Conservation (phyloP, 2,888 invertebrate genomes). For the Cheilosia pagana region DNA sequence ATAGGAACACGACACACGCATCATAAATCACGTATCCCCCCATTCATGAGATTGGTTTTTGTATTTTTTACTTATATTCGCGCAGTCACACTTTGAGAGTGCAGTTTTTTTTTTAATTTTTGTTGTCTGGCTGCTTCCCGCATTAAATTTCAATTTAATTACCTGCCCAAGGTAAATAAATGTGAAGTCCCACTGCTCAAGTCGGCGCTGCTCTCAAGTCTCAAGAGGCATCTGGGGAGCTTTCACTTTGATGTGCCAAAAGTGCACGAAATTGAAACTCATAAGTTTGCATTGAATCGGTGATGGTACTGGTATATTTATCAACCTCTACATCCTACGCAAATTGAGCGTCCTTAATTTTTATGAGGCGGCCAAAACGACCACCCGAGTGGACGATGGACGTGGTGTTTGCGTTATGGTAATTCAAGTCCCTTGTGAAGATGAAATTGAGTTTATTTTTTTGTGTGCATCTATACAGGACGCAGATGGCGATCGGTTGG, state of each 20-base stretch:
- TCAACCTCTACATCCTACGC: conserved; percentile 33
- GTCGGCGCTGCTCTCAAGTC: too few relatives aligned
- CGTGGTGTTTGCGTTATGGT: conserved; percentile 35
- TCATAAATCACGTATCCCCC: conserved; percentile 71
- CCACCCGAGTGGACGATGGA: conserved; percentile 57
- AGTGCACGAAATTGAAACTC: conserved; percentile 37
- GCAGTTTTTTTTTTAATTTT: conserved; percentile 12
- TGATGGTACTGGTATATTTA: conserved; percentile 8
- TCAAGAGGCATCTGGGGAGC: conserved; percentile 16
- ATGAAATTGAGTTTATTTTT: conserved; percentile 38
- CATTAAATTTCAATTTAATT: conserved; percentile 66
- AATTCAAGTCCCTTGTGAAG: conserved; percentile 49
- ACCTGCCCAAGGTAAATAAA: conserved; percentile 43
- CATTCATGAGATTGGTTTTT: conserved; percentile 35
- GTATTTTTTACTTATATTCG: conserved; percentile 27
- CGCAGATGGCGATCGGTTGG: conserved; percentile 62
- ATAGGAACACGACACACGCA: conserved; percentile 42
- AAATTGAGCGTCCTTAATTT: conserved; percentile 20
- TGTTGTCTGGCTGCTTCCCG: conserved; percentile 10
- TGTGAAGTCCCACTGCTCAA: neutral
- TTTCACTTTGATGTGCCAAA: conserved; percentile 51
- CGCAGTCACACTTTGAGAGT: conserved; percentile 14
- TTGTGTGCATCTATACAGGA: conserved; percentile 45
- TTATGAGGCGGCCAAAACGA: conserved; percentile 41
- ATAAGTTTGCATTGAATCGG: conserved; percentile 43